phyloP scores from a whole-genome alignment of 2,797 vertebrate species.

The Florisuga fusca region DNA sequence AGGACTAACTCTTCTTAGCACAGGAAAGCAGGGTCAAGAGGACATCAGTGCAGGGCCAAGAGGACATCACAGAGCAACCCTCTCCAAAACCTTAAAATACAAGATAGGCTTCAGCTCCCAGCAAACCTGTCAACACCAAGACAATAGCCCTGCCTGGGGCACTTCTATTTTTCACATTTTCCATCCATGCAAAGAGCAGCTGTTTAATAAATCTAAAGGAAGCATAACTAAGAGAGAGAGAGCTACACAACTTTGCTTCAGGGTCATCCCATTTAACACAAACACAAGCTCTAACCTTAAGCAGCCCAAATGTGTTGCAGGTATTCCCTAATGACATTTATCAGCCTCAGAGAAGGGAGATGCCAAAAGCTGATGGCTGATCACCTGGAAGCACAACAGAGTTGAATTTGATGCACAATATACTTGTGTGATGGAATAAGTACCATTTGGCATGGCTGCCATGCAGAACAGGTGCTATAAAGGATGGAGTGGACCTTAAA shows the following conservation, averaged over 20 bases:
- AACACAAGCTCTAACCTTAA: not conserved
- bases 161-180: constrained; percentile 60
- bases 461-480: not conserved
- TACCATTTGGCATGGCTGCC: not conserved
- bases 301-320: not conserved
- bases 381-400: not conserved
- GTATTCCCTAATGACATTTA: not conserved
- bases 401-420: fast-evolving
- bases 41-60: not conserved
- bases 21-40: not conserved
- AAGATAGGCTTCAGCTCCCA: not conserved
- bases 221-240: not conserved
- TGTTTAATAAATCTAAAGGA: constrained; percentile 3
- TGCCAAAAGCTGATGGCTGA: not conserved
- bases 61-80: not conserved
- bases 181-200: not conserved
- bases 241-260: not conserved
- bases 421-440: not conserved
- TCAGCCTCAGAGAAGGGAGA: not conserved
- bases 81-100: constrained; percentile 31
- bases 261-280: fast-evolving
- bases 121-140: not conserved
- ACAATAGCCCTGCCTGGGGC: not conserved
- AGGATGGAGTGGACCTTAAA: not conserved
- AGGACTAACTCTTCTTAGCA: not conserved